These are phyloP conservation scores for Laticauda colubrina DNA, from an alignment of 2,113 vertebrate species.

Conservation along the genomic window DNA sequence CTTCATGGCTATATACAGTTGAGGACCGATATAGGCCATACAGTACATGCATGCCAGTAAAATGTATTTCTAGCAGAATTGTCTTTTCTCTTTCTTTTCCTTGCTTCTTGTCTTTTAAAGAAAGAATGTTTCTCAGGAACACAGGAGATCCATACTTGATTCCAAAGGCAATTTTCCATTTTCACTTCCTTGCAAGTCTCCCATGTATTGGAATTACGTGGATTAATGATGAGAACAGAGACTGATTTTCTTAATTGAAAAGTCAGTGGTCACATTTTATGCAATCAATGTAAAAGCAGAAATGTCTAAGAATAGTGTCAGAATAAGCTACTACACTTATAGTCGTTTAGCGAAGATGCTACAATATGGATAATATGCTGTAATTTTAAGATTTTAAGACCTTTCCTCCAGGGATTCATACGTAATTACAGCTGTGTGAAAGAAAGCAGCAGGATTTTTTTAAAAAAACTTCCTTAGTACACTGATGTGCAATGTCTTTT, in stretches of 20 bases:
- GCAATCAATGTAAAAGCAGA: constrained; percentile 17
- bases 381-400: background rate
- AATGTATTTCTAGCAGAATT: background rate
- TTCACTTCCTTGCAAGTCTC: background rate
- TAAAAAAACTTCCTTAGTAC: background rate
- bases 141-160: background rate
- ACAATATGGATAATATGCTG: background rate
- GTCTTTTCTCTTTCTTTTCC: background rate
- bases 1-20: background rate
- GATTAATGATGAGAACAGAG: background rate
- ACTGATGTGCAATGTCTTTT: constrained; percentile 7
- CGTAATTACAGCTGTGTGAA: background rate
- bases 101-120: background rate
- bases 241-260: background rate
- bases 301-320: background rate
- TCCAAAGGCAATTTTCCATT: background rate
- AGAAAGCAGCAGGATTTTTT: background rate
- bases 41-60: background rate
- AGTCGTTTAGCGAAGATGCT: background rate
- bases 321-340: background rate
- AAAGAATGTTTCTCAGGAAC: background rate
- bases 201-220: background rate
- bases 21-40: background rate
- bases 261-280: background rate
- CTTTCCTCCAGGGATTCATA: background rate